Conservation (phyloP, 2,113 vertebrate species). For the Oreochromis niloticus region DNA sequence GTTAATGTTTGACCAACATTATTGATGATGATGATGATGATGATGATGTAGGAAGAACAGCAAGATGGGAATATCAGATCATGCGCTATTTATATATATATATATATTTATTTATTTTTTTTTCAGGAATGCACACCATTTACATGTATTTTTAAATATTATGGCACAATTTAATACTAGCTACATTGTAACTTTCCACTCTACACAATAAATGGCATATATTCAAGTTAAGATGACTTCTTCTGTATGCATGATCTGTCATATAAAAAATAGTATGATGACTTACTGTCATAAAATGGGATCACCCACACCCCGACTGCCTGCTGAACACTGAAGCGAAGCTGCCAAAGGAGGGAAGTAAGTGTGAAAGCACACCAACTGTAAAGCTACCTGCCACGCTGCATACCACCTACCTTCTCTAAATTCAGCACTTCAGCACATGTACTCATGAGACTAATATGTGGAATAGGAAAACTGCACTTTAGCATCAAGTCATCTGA, state of each 20-base stretch:
- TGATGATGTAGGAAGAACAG: neutral
- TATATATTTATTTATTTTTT: neutral
- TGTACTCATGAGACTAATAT: slow-evolving; percentile 23
- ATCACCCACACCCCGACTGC: neutral
- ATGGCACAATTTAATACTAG: neutral
- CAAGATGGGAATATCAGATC: neutral
- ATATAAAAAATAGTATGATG: neutral
- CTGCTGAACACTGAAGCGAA: neutral
- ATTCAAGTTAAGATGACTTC: neutral
- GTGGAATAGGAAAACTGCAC: slow-evolving; percentile 45
- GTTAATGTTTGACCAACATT: neutral
- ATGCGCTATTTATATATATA: neutral
- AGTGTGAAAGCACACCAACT: neutral
- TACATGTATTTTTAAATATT: neutral
- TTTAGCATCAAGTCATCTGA: slow-evolving; percentile 64
- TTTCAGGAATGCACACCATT: neutral
- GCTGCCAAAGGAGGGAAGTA: neutral
- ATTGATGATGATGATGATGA: neutral
- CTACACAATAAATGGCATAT: neutral
- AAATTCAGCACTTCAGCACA: neutral
- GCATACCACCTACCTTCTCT: neutral
- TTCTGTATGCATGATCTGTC: neutral
- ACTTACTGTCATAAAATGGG: neutral
- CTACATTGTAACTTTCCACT: neutral
- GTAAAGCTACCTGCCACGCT: neutral